Evolutionary conservation across 2,113 vertebrate genomes (phyloP), one percentile per base, ranked within the genome.

Genomic region (Ovis canadensis): DNA sequence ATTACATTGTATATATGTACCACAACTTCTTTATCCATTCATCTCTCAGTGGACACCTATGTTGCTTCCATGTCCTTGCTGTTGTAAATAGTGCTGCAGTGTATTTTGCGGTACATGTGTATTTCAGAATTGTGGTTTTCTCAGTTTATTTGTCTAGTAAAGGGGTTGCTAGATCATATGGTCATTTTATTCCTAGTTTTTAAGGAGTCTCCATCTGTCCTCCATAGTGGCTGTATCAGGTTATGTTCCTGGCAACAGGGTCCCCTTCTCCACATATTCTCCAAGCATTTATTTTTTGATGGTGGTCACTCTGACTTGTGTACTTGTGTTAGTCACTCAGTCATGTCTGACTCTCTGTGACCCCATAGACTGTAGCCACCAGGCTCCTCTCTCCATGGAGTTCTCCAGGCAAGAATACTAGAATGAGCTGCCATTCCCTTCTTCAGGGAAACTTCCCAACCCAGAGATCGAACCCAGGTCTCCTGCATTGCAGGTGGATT

Each of bases 51-150:
- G 10, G n/a, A 36, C n/a, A 71, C 19, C 4, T 3, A 23, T 0
- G 5, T 71, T 71, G 19, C 5, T 71, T 40, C 67, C 19, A 12
- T 12, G n/a, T 40, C 19, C 19, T 40, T 71, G n/a, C 67, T 71
- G 17, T 71, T 40, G 2, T 40, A 71, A 40, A 23, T 71, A 71
- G 19, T 21, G 67, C 67, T 40, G 19, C 67, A 71, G 67, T 40
- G n/a, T 6, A 71, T 3, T 1, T 40, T 23, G 19, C 5, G 0
- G 64, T 36, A 3, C 4, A 36, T 23, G 4, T 71, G 17, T 36
- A 10, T 36, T 71, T 71, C 67, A 71, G 19, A 71, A 71, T 71
- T 71, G n/a, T 23, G 67, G 4, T 71, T 40, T 71, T 71, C n/a
- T 40, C n/a, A 23, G n/a, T 71, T 40, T 71, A 36, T 71, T 36